These are phyloP conservation scores for Neotoxoptera formosana DNA, from an alignment of 1,140 invertebrate species.

Conservation along the genomic window DNA sequence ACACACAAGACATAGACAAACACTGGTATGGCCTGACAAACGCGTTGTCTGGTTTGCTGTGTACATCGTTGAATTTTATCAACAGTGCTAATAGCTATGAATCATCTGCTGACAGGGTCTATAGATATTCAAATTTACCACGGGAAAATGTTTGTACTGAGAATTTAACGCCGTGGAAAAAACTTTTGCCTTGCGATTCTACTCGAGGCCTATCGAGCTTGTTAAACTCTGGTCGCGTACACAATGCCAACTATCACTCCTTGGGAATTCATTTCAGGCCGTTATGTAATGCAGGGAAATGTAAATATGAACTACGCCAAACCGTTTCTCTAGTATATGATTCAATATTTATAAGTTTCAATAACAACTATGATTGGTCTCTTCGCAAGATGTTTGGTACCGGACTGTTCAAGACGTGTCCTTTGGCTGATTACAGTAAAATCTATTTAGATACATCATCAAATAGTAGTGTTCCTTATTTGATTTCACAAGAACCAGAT, in stretches of 20 bases:
- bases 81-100: slow-evolving; percentile 80
- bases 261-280: slow-evolving; percentile 84
- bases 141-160: slow-evolving; percentile 97
- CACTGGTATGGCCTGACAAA: slow-evolving; percentile 89
- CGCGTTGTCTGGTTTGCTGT: slow-evolving; percentile 90
- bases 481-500: slow-evolving; percentile 45
- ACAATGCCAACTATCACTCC: slow-evolving; percentile 94
- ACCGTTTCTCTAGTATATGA: slow-evolving; percentile 89
- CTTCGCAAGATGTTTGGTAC: slow-evolving; percentile 85
- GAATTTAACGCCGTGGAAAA: slow-evolving; percentile 98
- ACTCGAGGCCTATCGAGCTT: slow-evolving; percentile 84
- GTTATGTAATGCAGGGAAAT: slow-evolving; percentile 73
- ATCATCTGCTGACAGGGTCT: slow-evolving; percentile 67
- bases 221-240: slow-evolving; percentile 89
- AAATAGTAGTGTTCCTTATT: slow-evolving; percentile 65
- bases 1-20: slow-evolving; percentile 71
- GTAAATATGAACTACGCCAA: slow-evolving; percentile 79
- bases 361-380: slow-evolving; percentile 74
- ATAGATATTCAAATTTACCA: slow-evolving; percentile 88
- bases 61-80: slow-evolving; percentile 96
- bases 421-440: slow-evolving; percentile 77
- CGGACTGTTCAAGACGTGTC: slow-evolving; percentile 79
- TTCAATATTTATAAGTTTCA: slow-evolving; percentile 69
- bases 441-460: slow-evolving; percentile 84
- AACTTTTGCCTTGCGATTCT: slow-evolving; percentile 90